phyloP scores from a whole-genome alignment of 2,797 vertebrate species.

The Paratrypauchen microcephalus region DNA sequence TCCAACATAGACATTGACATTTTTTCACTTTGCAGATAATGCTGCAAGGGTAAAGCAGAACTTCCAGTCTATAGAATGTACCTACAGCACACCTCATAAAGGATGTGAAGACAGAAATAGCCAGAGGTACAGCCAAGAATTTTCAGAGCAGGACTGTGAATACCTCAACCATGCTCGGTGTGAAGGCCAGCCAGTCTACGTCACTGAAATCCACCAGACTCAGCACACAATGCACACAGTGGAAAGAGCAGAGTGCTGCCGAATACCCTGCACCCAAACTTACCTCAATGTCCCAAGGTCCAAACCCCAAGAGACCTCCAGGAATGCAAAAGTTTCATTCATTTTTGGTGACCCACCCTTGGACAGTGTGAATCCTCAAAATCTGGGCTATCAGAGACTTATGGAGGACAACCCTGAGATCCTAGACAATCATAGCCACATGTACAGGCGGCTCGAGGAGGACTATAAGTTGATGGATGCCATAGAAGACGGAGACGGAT shows the following conservation, averaged over 20 bases:
- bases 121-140: conserved; percentile 82
- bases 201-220: conserved; percentile 85
- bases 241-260: conserved; percentile 80
- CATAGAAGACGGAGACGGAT: conserved; percentile 83
- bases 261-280: conserved; percentile 80
- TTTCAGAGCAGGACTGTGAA: conserved; percentile 83
- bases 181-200: conserved; percentile 86
- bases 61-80: conserved; percentile 89
- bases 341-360: conserved; percentile 94
- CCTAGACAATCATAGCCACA: conserved; percentile 85
- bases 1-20: conserved; percentile 18
- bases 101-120: conserved; percentile 82
- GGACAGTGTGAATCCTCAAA: conserved; percentile 87
- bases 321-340: conserved; percentile 96
- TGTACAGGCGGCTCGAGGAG: conserved; percentile 86
- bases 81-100: conserved; percentile 88
- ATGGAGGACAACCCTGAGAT: conserved; percentile 91
- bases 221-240: conserved; percentile 80
- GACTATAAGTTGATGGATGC: conserved; percentile 90
- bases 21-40: conserved; percentile 76
- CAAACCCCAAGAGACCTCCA: conserved; percentile 87
- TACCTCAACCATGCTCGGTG: conserved; percentile 79
- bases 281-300: conserved; percentile 83
- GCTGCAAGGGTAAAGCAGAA: conserved; percentile 85
- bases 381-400: conserved; percentile 93